Base-by-base conservation (phyloP, 2,797 vertebrate genomes). In the Phoxinus dragarum region DNA sequence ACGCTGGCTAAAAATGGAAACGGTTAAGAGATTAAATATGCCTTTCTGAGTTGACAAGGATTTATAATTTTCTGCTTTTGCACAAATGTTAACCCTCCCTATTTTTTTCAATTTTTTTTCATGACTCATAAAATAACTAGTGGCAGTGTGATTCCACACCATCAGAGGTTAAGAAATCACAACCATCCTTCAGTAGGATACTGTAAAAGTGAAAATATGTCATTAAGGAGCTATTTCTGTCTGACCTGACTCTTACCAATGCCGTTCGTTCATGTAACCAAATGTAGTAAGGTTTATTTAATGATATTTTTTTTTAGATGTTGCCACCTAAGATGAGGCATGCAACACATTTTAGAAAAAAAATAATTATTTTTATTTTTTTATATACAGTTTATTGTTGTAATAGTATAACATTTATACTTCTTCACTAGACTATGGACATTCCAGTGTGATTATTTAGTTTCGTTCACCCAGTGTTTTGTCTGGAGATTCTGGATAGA, bases 1-100 rank as follows among this genome's bases (percentile, higher is more conserved):
- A 56, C 79, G 16, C 27, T 61, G 42, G 23, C 75, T 85, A 85
- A 86, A 86, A 83, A 72, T 79, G 61, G 73, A 82, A 85, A 71
- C 23, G 40, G 9, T 74, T 44, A 19, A 69, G 71, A 75, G 73
- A 85, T 82, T 85, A 85, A 69, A 85, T 77, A 85, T 78, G 79
- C 66, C 67, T 76, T 82, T 44, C 34, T 44, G 72, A 86, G 66
- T 82, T 69, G 38, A 68, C 72, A 76, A 44, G 79, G 79, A 68
- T 86, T 81, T 81, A 59, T 16, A 75, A 36, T 42, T 81, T 84
- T 73, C 31, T 85, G 49, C 54, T 79, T 87, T 61, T 80, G 78
- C 47, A 67, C 40, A 85, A 74, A 80, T 56, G 16, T 76, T 19
- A 23, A 6, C 6, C 8, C 10, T 16, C 42, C 34, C 44, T 49